Evolutionary conservation across 2,113 vertebrate species (phyloP).

Genomic region (Salvelinus alpinus): DNA sequence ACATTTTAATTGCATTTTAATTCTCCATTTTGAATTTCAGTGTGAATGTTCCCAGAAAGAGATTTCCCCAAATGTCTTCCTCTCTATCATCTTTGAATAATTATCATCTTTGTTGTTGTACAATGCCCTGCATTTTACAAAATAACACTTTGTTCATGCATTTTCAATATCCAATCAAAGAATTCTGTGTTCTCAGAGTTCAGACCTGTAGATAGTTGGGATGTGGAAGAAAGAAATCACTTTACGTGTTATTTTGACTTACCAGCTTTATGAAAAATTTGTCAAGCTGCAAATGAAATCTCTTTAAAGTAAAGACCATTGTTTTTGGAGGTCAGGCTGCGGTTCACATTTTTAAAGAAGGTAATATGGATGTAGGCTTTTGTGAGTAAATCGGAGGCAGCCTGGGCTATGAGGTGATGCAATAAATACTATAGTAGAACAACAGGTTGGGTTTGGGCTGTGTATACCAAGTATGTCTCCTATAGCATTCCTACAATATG

Average conservation of each 20-base stretch:
- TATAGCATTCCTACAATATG: neutral
- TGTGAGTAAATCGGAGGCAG: neutral
- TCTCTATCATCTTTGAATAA: neutral
- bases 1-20: conserved; percentile 37
- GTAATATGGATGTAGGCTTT: neutral
- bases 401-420: neutral
- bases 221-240: too few species aligned
- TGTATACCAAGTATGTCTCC: too few species aligned
- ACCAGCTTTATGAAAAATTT: conserved; percentile 30
- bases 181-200: neutral
- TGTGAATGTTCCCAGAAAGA: neutral
- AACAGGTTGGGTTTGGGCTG: neutral
- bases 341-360: neutral
- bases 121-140: conserved; percentile 16
- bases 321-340: conserved; percentile 26
- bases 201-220: neutral
- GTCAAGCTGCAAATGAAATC: neutral
- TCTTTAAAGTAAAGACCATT: conserved; percentile 3
- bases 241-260: conserved; percentile 18
- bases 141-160: neutral
- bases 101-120: conserved; percentile 17
- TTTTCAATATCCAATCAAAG: neutral
- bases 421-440: neutral
- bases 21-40: conserved; percentile 2
- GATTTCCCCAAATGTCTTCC: neutral